These are phyloP conservation scores for Mastigias papua DNA, from an alignment of 30 jellyfish, hydroid and myxozoan species.

Conservation along the genomic window DNA sequence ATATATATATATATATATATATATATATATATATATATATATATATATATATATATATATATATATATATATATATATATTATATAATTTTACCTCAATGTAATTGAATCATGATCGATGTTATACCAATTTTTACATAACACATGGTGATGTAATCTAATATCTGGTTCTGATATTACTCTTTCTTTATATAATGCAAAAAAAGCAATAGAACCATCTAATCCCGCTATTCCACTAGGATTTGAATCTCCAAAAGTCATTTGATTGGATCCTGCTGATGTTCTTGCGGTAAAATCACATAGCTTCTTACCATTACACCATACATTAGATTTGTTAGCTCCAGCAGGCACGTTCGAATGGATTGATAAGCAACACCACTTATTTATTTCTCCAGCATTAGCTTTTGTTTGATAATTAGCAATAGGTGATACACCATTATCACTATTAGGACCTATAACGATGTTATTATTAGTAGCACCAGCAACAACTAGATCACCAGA, in stretches of 20 bases:
- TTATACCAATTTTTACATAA: constrained; percentile 27
- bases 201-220: constrained; percentile 41
- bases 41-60: background rate
- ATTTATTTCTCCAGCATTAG: constrained; percentile 60
- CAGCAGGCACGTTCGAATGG: constrained; percentile 54
- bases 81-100: background rate
- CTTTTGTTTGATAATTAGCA: constrained; percentile 41
- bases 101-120: background rate
- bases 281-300: constrained; percentile 48
- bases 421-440: constrained; percentile 3
- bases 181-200: constrained; percentile 19
- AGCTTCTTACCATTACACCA: constrained; percentile 66
- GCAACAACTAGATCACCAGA: constrained; percentile 26
- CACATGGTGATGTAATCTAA: constrained; percentile 13
- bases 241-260: constrained; percentile 69
- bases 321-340: constrained; percentile 30
- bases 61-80: background rate
- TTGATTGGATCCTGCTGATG: constrained; percentile 43
- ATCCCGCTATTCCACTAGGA: constrained; percentile 19
- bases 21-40: background rate
- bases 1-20: background rate
- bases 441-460: constrained; percentile 24
- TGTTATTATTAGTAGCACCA: constrained; percentile 1
- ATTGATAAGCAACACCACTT: constrained; percentile 33
- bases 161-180: background rate